Evolutionary conservation across 2,113 vertebrate genomes (phyloP).

Genomic region (Misgurnus anguillicaudatus): DNA sequence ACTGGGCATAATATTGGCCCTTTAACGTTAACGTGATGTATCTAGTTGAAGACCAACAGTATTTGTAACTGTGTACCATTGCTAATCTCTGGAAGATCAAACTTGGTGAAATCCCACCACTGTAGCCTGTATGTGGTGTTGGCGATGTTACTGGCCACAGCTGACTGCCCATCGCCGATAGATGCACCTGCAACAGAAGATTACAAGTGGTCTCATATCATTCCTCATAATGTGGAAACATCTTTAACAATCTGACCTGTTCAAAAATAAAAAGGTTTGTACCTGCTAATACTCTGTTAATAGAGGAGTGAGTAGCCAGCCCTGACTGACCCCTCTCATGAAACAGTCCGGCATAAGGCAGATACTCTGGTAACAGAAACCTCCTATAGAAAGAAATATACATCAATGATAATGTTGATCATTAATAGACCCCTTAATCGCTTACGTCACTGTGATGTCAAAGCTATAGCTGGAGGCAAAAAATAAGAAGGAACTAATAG

Average conservation of each 20-base stretch:
- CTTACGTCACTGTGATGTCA: no score
- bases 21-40: no score
- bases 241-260: neutral
- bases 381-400: slow-evolving; percentile 76
- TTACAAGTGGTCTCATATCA: neutral
- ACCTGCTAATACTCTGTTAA: slow-evolving; percentile 97
- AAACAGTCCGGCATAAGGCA: slow-evolving; percentile 98
- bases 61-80: slow-evolving; percentile 78
- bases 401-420: neutral
- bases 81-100: slow-evolving; percentile 98
- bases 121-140: slow-evolving; percentile 97
- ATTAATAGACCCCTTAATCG: no score
- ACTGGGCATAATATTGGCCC: no score
- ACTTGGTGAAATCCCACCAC: slow-evolving; percentile 99
- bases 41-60: no score
- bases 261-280: slow-evolving; percentile 32
- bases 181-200: slow-evolving; percentile 82
- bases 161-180: slow-evolving; percentile 96
- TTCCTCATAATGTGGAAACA: no score
- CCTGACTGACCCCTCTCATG: slow-evolving; percentile 96
- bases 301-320: slow-evolving; percentile 95
- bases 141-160: slow-evolving; percentile 98
- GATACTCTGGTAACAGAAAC: slow-evolving; percentile 95
- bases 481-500: no score
- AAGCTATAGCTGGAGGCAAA: no score